Evolutionary conservation across 2,797 vertebrate genomes (phyloP).

Genomic region (Rhynchonycteris naso): DNA sequence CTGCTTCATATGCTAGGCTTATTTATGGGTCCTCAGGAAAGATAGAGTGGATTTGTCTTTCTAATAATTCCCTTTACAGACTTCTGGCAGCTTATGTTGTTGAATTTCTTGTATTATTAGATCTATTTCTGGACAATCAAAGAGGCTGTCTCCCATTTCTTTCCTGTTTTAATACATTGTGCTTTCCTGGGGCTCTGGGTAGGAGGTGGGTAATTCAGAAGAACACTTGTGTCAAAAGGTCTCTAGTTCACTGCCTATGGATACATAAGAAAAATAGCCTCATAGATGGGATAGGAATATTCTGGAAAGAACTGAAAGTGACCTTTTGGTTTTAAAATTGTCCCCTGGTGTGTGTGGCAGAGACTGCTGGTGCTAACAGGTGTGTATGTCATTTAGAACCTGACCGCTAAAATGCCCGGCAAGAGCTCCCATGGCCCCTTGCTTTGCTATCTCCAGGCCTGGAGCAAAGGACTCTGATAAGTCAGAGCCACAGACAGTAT

Average conservation of each 20-base stretch:
- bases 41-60: slow-evolving; percentile 20
- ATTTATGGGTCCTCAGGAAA: slow-evolving; percentile 4
- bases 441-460: not conserved
- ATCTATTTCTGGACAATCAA: not conserved
- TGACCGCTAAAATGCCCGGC: not conserved
- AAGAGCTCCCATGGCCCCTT: not conserved
- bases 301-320: not conserved
- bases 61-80: not conserved
- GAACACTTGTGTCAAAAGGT: not conserved
- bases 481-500: not conserved
- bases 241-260: not conserved
- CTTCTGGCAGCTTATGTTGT: not conserved
- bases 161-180: not conserved
- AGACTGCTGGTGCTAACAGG: not conserved
- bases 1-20: slow-evolving; percentile 19
- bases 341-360: not conserved
- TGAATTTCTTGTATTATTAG: not conserved
- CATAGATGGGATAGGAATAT: not conserved
- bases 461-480: not conserved
- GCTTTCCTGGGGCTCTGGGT: not conserved
- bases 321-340: not conserved
- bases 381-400: not conserved
- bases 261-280: not conserved
- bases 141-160: not conserved
- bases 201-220: not conserved